phyloP scores from a whole-genome alignment of 2,888 invertebrate species.

The Mythimna vitellina region DNA sequence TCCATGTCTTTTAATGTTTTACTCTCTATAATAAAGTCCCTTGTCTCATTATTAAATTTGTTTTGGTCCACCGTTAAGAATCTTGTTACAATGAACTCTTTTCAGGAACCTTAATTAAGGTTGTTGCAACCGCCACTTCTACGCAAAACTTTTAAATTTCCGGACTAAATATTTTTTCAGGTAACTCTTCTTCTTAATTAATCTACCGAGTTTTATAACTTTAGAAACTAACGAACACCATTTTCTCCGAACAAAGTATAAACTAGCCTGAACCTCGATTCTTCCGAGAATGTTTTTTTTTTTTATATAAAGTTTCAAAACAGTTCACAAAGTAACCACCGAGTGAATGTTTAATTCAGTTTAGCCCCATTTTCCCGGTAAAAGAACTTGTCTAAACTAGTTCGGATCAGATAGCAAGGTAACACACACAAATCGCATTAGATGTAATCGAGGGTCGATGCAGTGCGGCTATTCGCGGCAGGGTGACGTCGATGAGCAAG shows the following conservation, averaged over 20 bases:
- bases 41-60: conserved; percentile 1
- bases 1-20: neutral
- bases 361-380: conserved; percentile 45
- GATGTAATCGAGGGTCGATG: conserved; percentile 75
- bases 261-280: conserved; percentile 41
- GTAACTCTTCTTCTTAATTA: conserved; percentile 40
- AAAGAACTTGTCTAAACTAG: conserved; percentile 76
- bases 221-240: conserved; percentile 45
- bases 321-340: conserved; percentile 2
- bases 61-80: conserved; percentile 1
- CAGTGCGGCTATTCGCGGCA: conserved; percentile 56
- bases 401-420: conserved; percentile 76
- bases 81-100: neutral
- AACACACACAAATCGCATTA: conserved; percentile 85
- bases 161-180: conserved; percentile 33
- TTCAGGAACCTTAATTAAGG: conserved; percentile 22
- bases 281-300: conserved; percentile 27
- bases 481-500: conserved; percentile 45
- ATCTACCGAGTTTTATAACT: conserved; percentile 50
- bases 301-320: conserved; percentile 22
- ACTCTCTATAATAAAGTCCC: neutral
- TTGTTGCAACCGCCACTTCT: conserved; percentile 13
- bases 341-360: conserved; percentile 35
- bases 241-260: conserved; percentile 44
- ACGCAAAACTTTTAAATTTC: conserved; percentile 29